A percentile compares a stretch with the other conserved stretches of the same genome.
These are phyloP conservation scores for Drosophila nigritarsus DNA, from an alignment of 2,888 invertebrate genomes.

Conservation along the genomic window DNA sequence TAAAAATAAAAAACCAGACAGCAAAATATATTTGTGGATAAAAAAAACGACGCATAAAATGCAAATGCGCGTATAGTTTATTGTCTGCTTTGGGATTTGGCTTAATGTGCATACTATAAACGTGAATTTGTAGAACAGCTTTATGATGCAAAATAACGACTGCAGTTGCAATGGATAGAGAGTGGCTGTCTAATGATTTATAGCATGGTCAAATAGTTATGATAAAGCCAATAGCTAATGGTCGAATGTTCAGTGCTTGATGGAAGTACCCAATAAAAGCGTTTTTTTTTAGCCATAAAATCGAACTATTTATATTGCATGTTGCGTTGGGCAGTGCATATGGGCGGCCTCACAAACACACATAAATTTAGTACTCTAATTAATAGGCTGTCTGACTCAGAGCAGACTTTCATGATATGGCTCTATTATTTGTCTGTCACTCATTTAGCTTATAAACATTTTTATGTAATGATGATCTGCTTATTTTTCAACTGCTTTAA, in stretches of 20 bases:
- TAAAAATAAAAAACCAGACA: conserved; percentile 8
- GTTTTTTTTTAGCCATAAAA: not conserved
- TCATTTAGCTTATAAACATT: conserved; percentile 1
- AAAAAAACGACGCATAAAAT: conserved; percentile 35
- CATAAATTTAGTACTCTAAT: not conserved
- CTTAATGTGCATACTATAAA: conserved; percentile 8
- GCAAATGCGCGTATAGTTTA: conserved; percentile 45
- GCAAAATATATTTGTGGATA: conserved; percentile 8
- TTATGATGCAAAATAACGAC: conserved; percentile 29
- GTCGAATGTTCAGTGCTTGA: not conserved
- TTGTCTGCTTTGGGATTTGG: conserved; percentile 20
- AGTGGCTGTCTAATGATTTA: conserved; percentile 33
- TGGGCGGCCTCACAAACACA: not conserved
- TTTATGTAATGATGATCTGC: not conserved
- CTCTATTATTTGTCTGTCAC: not conserved
- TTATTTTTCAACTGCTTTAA: not conserved
- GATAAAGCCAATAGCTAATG: conserved; percentile 10
- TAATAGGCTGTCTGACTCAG: not conserved
- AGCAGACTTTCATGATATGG: not conserved
- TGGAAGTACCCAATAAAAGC: not conserved
- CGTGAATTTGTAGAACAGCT: conserved; percentile 9
- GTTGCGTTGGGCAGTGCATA: not conserved
- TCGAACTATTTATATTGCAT: not conserved
- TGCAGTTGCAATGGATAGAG: conserved; percentile 9
- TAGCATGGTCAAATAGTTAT: not conserved